Evolutionary conservation across 1,140 invertebrate species (phyloP), one percentile per base, ranked within the genome.

Genomic region (Brachionus paranguensis): DNA sequence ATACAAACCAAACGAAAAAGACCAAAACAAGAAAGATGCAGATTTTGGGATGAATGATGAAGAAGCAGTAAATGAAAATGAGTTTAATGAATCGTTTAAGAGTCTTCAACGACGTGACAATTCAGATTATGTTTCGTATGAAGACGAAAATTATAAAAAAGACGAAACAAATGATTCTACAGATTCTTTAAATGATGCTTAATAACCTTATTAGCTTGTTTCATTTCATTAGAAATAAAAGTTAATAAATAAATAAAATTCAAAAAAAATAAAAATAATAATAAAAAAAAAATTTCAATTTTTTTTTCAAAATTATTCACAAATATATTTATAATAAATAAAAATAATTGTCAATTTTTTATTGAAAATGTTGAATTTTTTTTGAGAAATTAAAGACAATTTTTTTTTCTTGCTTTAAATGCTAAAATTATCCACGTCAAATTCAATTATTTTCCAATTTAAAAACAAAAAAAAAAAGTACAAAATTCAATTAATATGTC

Each of bases 11-110:
- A 24, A 20, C 1, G 70, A 74, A 20, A 17, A 76, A 76, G 43
- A 14, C 24, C 0, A 76, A 29, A 12, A n/a, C 3, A 17, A 37
- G 3, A 29, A 76, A 29, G 33, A 76, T 2, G 3, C 41, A 27
- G 8, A 29, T 27, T 76, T 50, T 45, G 24, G 4, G 2, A 74
- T 17, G 7, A 47, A 76, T 12, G 72, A 76, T 8, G 72, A 76
- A 50, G 72, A 76, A 14, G 50, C 47, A 76, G 50, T 76, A 29
- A 76, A 76, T 76, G 72, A 76, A 27, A 76, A 17, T 76, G 72
- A 76, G 2, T 29, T 76, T 20, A 76, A 24, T 76, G 72, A 76
- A 76, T 50, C 72, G 4, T 76, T 76, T 14, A 76, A 76, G 27
- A 76, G 72, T 29, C 43, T 76, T 24, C 72, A 76, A 53, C 8